A percentile compares a stretch with the other conserved stretches of the same genome.
These are phyloP conservation scores for Apomyelois bistriatella DNA, from an alignment of 2,888 invertebrate species.

Conservation along the genomic window DNA sequence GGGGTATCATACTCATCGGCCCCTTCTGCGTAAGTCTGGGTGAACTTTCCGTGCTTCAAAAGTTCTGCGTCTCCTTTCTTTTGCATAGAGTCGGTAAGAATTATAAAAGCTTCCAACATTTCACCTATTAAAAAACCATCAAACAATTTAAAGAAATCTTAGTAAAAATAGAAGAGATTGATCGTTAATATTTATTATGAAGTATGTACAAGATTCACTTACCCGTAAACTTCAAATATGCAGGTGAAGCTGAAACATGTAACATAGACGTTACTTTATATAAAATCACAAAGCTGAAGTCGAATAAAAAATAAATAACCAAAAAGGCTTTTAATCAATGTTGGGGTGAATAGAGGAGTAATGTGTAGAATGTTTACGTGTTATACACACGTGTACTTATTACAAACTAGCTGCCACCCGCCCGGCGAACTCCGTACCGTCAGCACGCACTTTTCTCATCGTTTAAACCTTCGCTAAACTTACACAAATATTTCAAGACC, in stretches of 20 bases:
- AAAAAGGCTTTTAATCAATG: no score
- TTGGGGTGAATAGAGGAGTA: no score
- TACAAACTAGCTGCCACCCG: no score
- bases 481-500: no score
- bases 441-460: no score
- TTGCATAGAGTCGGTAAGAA: constrained; percentile 51
- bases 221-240: constrained; percentile 54
- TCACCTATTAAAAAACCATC: constrained; percentile 43
- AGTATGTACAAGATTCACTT: constrained; percentile 17
- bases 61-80: constrained; percentile 44
- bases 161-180: neutral
- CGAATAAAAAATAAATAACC: no score
- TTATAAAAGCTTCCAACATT: constrained; percentile 53
- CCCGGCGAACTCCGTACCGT: no score
- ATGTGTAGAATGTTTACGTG: neutral
- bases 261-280: neutral
- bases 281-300: no score
- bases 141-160: neutral
- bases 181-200: no score
- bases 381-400: no score
- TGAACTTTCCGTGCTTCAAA: constrained; percentile 48
- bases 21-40: constrained; percentile 46
- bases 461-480: no score
- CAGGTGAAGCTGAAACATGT: constrained; percentile 43
- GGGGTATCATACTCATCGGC: constrained; percentile 52